Conservation (phyloP, 2,888 invertebrate genomes). For the Kuschelorhynchus macadamiae region DNA sequence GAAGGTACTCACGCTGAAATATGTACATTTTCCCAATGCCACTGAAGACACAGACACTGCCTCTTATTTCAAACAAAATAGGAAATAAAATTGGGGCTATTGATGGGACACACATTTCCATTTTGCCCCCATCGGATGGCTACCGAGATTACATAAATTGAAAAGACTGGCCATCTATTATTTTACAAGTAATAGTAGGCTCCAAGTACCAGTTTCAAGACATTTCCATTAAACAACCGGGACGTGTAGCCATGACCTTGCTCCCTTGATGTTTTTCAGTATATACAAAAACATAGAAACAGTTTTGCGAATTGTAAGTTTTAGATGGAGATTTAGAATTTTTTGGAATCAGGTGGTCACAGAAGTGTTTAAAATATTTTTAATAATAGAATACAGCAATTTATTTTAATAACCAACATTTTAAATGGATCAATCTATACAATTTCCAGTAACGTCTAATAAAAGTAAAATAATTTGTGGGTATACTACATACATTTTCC, state of each 20-base stretch:
- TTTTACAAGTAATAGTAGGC: slow-evolving; percentile 17
- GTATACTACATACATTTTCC: too few species aligned
- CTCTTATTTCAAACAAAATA: neutral
- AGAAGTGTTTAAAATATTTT: too few species aligned
- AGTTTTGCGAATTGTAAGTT: too few species aligned
- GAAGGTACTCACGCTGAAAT: neutral
- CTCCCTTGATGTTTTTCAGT: too few species aligned
- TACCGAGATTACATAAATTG: slow-evolving; percentile 31
- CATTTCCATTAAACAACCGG: slow-evolving; percentile 13
- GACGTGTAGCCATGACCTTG: neutral
- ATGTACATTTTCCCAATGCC: slow-evolving; percentile 9
- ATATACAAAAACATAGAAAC: too few species aligned
- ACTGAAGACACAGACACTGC: neutral
- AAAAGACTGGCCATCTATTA: slow-evolving; percentile 23
- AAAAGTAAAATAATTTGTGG: too few species aligned
- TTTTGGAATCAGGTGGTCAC: too few species aligned
- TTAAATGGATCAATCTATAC: too few species aligned
- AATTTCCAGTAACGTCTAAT: too few species aligned
- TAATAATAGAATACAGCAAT: too few species aligned
- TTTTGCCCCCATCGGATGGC: slow-evolving; percentile 27
- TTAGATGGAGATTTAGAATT: too few species aligned
- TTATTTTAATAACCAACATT: too few species aligned
- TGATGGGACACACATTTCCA: slow-evolving; percentile 33
- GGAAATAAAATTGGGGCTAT: slow-evolving; percentile 27
- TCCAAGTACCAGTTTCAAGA: slow-evolving; percentile 12